A percentile compares a stretch with the other conserved stretches of the same genome.
Evolutionary conservation across 2,888 invertebrate genomes (phyloP).

Genomic region (Drosophila setosimentum): DNA sequence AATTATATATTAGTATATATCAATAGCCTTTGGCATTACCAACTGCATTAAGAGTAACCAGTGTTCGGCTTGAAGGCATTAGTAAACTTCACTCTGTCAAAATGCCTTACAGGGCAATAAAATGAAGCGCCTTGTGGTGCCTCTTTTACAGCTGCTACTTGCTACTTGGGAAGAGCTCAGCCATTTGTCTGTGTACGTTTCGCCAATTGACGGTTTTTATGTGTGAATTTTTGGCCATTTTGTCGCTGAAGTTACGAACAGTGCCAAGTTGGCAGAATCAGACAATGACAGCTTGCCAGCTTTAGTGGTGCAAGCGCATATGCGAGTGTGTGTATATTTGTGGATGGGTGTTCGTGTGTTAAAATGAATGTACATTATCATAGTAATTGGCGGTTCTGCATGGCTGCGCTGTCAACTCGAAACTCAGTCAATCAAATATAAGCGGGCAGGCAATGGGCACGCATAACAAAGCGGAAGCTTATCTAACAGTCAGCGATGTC

Average conservation of each 20-base stretch:
- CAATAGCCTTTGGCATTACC: neutral
- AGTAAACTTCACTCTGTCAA: conserved; percentile 2
- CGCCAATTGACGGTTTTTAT: conserved; percentile 62
- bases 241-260: conserved; percentile 5
- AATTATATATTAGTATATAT: neutral
- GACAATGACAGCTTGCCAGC: conserved; percentile 49
- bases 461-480: conserved; percentile 76
- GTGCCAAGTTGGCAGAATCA: conserved; percentile 61
- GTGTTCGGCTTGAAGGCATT: neutral
- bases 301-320: neutral
- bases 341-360: conserved; percentile 22
- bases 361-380: conserved; percentile 54
- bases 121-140: conserved; percentile 10
- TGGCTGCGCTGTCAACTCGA: conserved; percentile 51
- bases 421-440: conserved; percentile 77
- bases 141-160: conserved; percentile 14
- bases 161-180: conserved; percentile 32
- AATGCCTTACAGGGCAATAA: conserved; percentile 37
- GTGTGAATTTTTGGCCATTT: conserved; percentile 29
- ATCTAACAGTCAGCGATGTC: conserved; percentile 45
- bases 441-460: conserved; percentile 55
- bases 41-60: neutral
- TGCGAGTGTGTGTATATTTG: neutral
- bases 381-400: conserved; percentile 62
- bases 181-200: conserved; percentile 76